A percentile compares a stretch with the other conserved stretches of the same genome.
phyloP scores from a whole-genome alignment of 2,113 vertebrate species.

The Numida meleagris region DNA sequence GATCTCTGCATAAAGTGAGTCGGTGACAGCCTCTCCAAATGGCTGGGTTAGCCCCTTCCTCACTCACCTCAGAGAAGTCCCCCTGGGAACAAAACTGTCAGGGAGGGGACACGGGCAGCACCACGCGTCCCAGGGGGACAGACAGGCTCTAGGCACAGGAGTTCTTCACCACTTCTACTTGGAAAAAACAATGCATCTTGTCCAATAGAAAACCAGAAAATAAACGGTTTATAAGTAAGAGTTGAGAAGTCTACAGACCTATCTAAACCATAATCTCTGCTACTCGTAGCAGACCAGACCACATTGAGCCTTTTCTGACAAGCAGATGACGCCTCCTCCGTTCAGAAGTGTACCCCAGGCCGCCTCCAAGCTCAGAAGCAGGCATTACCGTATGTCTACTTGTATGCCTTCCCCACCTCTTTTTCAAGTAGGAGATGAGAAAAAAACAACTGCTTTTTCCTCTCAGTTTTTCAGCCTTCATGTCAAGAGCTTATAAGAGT shows the following conservation, averaged over 20 bases:
- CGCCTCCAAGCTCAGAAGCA: background rate
- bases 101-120: background rate
- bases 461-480: background rate
- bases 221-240: background rate
- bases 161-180: background rate
- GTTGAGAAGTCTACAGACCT: background rate
- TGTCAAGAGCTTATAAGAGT: background rate
- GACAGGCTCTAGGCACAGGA: background rate
- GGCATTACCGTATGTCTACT: background rate
- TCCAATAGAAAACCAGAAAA: background rate
- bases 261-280: background rate
- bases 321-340: background rate
- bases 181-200: background rate
- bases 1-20: background rate
- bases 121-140: too few relatives aligned
- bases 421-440: background rate
- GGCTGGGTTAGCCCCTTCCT: background rate
- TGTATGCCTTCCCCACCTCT: rapidly evolving
- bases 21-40: background rate
- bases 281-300: background rate
- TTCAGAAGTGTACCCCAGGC: rapidly evolving
- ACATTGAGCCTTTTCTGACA: background rate
- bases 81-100: background rate
- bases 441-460: background rate
- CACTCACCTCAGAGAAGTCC: background rate